phyloP scores from a whole-genome alignment of 2,888 invertebrate genomes.

The Acronicta alni region DNA sequence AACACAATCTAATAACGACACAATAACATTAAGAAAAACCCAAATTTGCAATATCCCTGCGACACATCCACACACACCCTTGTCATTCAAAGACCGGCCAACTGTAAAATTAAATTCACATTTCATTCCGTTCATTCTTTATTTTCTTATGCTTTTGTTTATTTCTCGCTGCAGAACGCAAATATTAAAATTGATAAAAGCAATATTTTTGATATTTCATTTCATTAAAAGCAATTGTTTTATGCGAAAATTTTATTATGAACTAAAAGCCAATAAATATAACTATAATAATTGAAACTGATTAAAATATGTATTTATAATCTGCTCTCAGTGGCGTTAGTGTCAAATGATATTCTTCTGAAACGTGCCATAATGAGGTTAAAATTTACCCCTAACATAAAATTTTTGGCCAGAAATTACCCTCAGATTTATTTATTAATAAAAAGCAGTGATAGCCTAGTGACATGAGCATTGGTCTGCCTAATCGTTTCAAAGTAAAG shows the following conservation, averaged over 20 bases:
- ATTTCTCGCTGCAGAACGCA: slow-evolving; percentile 20
- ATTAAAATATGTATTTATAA: no score
- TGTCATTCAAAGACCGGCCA: slow-evolving; percentile 69
- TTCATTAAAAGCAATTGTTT: background rate
- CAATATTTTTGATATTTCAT: background rate
- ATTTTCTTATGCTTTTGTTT: slow-evolving; percentile 52
- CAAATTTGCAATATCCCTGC: slow-evolving; percentile 36
- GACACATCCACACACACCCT: slow-evolving; percentile 59
- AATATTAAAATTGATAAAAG: slow-evolving; percentile 11
- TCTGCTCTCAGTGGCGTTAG: no score
- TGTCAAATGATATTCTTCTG: no score
- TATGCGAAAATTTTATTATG: background rate
- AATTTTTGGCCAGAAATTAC: no score
- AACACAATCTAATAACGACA: slow-evolving; percentile 22
- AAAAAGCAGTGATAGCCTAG: no score
- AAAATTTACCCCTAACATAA: no score
- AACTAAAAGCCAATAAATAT: background rate
- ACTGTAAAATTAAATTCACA: slow-evolving; percentile 78
- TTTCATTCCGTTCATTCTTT: slow-evolving; percentile 62
- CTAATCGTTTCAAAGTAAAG: no score
- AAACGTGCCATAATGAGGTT: no score
- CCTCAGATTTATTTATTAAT: no score
- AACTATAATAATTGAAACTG: no score
- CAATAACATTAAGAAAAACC: slow-evolving; percentile 35
- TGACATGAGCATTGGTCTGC: no score